phyloP scores from a whole-genome alignment of 2,888 invertebrate genomes.

The Mythimna impura region DNA sequence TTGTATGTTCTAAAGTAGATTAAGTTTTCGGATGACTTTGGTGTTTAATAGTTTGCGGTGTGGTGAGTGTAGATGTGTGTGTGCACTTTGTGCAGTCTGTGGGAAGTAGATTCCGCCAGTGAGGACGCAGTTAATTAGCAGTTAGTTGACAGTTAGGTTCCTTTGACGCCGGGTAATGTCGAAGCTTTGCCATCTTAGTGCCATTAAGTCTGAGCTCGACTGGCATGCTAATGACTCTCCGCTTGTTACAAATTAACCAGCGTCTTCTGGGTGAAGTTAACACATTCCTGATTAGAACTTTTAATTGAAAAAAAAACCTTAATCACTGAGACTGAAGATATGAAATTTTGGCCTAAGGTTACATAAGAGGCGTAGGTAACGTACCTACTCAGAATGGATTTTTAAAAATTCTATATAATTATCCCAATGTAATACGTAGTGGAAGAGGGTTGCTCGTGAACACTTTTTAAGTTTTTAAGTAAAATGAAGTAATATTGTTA shows the following conservation, averaged over 20 bases:
- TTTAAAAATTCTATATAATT: too few species aligned
- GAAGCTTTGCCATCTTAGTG: constrained; percentile 72
- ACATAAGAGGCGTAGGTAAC: too few species aligned
- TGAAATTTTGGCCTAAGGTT: too few species aligned
- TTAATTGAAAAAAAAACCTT: background rate
- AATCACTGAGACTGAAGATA: background rate
- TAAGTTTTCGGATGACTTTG: constrained; percentile 66
- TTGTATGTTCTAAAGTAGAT: constrained; percentile 69
- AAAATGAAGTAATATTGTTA: too few species aligned
- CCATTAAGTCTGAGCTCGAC: constrained; percentile 65
- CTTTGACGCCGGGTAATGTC: constrained; percentile 78
- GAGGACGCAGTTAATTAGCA: constrained; percentile 80
- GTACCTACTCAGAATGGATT: too few species aligned
- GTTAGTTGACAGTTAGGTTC: constrained; percentile 80
- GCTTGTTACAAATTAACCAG: constrained; percentile 39
- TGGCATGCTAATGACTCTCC: constrained; percentile 49
- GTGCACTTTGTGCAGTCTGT: constrained; percentile 66
- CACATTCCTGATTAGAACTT: constrained; percentile 7
- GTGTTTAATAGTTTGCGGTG: constrained; percentile 67
- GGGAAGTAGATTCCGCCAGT: constrained; percentile 66
- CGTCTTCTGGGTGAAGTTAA: constrained; percentile 15
- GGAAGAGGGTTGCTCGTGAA: too few species aligned
- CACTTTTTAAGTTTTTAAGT: too few species aligned
- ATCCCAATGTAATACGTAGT: too few species aligned
- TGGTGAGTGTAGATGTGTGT: constrained; percentile 68